Evolutionary conservation across 2,113 vertebrate genomes (phyloP).

Genomic region (Mormyrus lacerda): DNA sequence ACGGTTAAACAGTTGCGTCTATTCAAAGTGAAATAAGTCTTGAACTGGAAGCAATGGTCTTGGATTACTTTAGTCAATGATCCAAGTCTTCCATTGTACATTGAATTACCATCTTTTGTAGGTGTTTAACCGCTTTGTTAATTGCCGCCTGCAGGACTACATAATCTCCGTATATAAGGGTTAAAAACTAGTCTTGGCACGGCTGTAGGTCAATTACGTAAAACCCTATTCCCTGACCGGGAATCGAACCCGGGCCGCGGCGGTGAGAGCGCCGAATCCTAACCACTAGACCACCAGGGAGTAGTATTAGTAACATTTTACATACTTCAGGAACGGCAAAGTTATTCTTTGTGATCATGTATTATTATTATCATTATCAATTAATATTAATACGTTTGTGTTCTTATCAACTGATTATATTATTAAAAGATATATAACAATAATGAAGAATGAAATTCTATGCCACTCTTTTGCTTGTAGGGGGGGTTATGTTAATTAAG

Average conservation of each 20-base stretch:
- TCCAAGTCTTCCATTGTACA: neutral
- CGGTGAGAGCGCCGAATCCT: constrained; percentile 37
- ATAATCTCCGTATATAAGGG: neutral
- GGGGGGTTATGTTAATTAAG: rapidly evolving
- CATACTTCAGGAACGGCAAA: too few species aligned
- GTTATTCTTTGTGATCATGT: too few species aligned
- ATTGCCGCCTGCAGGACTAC: neutral
- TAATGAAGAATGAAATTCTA: too few species aligned
- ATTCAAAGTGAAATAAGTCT: neutral
- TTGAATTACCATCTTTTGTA: neutral
- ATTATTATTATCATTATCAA: too few species aligned
- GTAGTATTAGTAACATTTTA: neutral
- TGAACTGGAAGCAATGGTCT: neutral
- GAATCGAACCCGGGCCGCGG: constrained; percentile 39
- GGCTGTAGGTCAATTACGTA: neutral
- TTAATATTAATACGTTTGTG: too few species aligned
- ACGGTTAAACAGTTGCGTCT: neutral
- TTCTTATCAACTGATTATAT: neutral
- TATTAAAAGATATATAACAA: too few species aligned
- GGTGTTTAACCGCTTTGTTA: neutral
- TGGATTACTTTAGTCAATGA: neutral
- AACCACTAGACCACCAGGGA: constrained; percentile 32
- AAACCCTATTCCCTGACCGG: constrained; percentile 21
- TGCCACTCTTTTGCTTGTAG: too few species aligned
- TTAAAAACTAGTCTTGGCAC: neutral